A percentile compares a stretch with the other conserved stretches of the same genome.
phyloP scores from a whole-genome alignment of 35 echinoderm and acorn worm genomes.

The Antedon bifida region DNA sequence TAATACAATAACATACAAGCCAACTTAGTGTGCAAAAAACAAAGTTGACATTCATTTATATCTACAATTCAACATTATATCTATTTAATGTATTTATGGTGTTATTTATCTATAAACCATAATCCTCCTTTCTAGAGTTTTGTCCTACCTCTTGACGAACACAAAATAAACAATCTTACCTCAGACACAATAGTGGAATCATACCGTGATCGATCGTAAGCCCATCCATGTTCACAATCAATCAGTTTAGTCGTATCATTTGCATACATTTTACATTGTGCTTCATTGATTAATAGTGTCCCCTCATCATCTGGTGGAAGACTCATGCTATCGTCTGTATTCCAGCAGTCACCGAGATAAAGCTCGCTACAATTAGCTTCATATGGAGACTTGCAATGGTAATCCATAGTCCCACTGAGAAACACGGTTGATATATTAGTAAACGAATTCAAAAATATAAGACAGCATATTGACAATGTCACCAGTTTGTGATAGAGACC shows the following conservation, averaged over 20 bases:
- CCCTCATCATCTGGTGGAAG: neutral
- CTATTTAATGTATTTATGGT: too few species aligned
- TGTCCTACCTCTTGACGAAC: too few species aligned
- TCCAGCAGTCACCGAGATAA: neutral
- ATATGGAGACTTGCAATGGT: neutral
- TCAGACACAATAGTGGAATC: neutral
- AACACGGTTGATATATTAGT: neutral
- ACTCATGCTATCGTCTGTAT: neutral
- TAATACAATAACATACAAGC: too few species aligned
- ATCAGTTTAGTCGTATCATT: neutral
- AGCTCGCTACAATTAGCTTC: neutral
- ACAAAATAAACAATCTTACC: neutral
- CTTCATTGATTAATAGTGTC: neutral
- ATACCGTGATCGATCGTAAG: neutral
- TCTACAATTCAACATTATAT: too few species aligned
- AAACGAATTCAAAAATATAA: neutral
- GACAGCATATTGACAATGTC: neutral
- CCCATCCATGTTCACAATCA: neutral
- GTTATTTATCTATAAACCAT: too few species aligned
- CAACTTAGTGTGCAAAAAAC: too few species aligned
- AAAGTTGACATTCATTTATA: too few species aligned
- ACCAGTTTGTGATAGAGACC: neutral
- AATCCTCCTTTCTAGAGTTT: too few species aligned
- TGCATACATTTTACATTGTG: neutral
- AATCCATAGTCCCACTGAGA: neutral